These are phyloP conservation scores for Acholoe squamosa DNA, from an alignment of 2,888 invertebrate genomes.

Conservation along the genomic window DNA sequence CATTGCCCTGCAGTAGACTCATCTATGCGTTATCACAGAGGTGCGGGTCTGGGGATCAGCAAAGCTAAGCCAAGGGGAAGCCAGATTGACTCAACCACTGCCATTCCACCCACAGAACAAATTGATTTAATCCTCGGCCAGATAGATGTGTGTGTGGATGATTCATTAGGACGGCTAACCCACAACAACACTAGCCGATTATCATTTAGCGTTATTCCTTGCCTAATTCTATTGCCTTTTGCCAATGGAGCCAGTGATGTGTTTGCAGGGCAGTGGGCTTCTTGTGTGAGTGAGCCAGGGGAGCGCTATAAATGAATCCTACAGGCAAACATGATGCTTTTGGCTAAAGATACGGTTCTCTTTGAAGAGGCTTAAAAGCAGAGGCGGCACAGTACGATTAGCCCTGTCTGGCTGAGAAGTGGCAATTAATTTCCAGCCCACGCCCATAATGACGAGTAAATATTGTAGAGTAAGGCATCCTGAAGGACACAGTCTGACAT, in stretches of 20 bases:
- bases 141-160: constrained; percentile 21
- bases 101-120: not conserved
- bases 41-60: not conserved
- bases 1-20: not conserved
- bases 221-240: not conserved
- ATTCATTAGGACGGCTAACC: constrained; percentile 42
- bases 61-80: not conserved
- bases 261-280: not conserved
- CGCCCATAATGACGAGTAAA: too few relatives aligned
- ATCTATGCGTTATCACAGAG: not conserved
- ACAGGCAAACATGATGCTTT: not conserved
- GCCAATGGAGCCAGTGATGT: not conserved
- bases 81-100: not conserved
- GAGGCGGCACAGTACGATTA: not conserved
- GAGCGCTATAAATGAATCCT: not conserved
- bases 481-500: too few relatives aligned
- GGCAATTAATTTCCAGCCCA: too few relatives aligned
- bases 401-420: not conserved
- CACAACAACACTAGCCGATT: constrained; percentile 17
- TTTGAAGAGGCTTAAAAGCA: constrained; percentile 1
- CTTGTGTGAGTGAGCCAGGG: not conserved
- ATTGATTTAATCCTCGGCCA: constrained; percentile 48
- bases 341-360: not conserved
- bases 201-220: constrained; percentile 2
- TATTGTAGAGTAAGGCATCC: too few relatives aligned